Conservation (phyloP, 1,140 invertebrate genomes). For the Caenorhabditis brenneri region DNA sequence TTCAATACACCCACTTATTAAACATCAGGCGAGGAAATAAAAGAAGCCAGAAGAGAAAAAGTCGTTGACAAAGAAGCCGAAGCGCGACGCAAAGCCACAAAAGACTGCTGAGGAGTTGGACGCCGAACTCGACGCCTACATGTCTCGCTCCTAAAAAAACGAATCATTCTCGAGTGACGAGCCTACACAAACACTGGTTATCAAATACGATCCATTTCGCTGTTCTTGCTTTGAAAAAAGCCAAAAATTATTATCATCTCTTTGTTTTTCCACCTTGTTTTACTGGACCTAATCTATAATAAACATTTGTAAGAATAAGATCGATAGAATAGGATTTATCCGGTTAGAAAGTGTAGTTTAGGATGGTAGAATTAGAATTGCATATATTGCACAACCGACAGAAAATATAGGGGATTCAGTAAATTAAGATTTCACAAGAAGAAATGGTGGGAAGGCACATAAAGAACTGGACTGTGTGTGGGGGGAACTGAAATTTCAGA, state of each 20-base stretch:
- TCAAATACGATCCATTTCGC: not conserved
- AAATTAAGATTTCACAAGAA: not conserved
- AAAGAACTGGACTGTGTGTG: not conserved
- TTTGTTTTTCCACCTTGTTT: not conserved
- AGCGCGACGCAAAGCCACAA: constrained; percentile 27
- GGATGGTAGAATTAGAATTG: not conserved
- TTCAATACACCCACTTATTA: too few species aligned
- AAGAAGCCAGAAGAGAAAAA: not conserved
- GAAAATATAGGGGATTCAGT: too few species aligned
- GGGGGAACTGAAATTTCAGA: not conserved
- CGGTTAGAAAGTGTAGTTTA: not conserved
- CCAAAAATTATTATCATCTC: not conserved
- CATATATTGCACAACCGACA: constrained; percentile 35
- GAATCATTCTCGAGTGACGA: too few species aligned
- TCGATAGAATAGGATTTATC: too few species aligned
- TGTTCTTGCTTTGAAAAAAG: not conserved
- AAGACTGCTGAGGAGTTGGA: constrained; percentile 53
- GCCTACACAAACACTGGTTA: too few species aligned
- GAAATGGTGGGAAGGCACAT: not conserved
- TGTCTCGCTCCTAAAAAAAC: constrained; percentile 36
- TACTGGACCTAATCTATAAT: not conserved
- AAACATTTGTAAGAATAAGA: not conserved
- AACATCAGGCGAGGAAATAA: too few species aligned
- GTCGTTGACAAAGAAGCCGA: not conserved
- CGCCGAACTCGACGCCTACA: constrained; percentile 55